Evolutionary conservation across 2,888 invertebrate genomes (phyloP), one percentile per base, ranked within the genome.

Genomic region (Cyaniris semiargus): DNA sequence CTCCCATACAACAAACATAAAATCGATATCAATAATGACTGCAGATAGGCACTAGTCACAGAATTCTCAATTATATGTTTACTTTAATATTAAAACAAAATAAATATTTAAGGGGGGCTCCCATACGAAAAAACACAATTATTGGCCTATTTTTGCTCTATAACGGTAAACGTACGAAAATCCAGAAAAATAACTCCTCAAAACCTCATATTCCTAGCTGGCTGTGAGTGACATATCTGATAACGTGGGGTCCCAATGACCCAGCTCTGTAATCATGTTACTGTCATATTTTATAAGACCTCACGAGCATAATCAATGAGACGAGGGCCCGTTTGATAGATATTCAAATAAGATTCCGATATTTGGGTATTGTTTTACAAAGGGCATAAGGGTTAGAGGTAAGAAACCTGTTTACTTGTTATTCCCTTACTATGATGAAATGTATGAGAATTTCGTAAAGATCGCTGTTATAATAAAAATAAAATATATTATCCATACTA

Each of bases 271-370:
- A 66, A 66, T 66, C 27, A 66, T 31, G 66, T 31, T 6, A 66
- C 66, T 66, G 66, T 66, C 66, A 66, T 66, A 66, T 66, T 66
- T 31, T 66, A 66, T 31, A 66, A 66, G 66, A 27, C 27, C 66
- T 15, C 31, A 18, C 27, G 66, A 66, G 66, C 66, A 66, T 66
- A 66, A 66, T 66, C 66, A 66, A 66, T 66, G 18, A 66, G 27
- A 31, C 66, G 66, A 15, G 31, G 15, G 18, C 13, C 8, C 60
- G 60, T 66, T 66, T 31, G 66, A 31, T 31, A 31, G 66, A 27
- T 66, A 18, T 31, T 66, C 66, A 66, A 66, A 66, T 66, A 66
- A 31, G 66, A 66, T 66, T 66, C 27, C 66, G 27, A 66, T 66
- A 66, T 66, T 66, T 31, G 31, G 31, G 66, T 66, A 31, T 66